Percentiles rank a stretch among this genome's conserved stretches.
Conservation (phyloP, 1,140 invertebrate genomes). For the Paralvinella palmiformis region DNA sequence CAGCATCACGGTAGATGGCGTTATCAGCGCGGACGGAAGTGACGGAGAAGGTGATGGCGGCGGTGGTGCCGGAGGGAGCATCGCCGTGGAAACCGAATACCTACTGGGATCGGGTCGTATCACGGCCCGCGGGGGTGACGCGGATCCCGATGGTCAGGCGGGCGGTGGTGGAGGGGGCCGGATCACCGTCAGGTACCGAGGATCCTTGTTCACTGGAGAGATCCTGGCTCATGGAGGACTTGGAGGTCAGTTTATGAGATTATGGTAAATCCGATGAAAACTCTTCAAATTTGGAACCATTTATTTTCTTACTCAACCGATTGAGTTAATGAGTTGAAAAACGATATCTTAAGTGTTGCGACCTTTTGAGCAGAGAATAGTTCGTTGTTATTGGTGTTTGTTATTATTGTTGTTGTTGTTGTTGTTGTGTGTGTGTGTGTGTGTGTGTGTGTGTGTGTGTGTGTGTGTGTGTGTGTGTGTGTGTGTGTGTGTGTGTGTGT, state of each 20-base stretch:
- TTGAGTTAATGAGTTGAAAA: not conserved
- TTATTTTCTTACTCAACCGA: not conserved
- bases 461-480: too few species aligned
- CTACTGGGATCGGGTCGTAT: slow-evolving; percentile 5
- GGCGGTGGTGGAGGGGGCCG: slow-evolving; percentile 12
- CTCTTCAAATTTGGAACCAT: not conserved
- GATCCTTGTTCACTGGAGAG: not conserved
- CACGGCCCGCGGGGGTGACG: slow-evolving; percentile 7
- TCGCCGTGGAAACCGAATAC: not conserved
- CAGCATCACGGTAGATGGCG: slow-evolving; percentile 4
- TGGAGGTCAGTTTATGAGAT: slow-evolving; percentile 6
- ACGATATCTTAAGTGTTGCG: not conserved
- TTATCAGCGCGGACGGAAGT: slow-evolving; percentile 5
- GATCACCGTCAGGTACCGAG: not conserved
- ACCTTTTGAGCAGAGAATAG: not conserved
- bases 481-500: too few species aligned
- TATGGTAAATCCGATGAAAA: not conserved
- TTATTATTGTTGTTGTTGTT: not conserved
- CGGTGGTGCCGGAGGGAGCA: slow-evolving; percentile 12
- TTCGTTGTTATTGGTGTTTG: not conserved
- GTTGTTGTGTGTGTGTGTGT: not conserved
- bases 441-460: too few species aligned
- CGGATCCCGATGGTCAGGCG: not conserved
- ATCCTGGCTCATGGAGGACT: slow-evolving; percentile 9
- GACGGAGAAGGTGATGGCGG: slow-evolving; percentile 9